Conservation (phyloP, 37 sponge, comb jelly and placozoan species). For the Tethya wilhelma region DNA sequence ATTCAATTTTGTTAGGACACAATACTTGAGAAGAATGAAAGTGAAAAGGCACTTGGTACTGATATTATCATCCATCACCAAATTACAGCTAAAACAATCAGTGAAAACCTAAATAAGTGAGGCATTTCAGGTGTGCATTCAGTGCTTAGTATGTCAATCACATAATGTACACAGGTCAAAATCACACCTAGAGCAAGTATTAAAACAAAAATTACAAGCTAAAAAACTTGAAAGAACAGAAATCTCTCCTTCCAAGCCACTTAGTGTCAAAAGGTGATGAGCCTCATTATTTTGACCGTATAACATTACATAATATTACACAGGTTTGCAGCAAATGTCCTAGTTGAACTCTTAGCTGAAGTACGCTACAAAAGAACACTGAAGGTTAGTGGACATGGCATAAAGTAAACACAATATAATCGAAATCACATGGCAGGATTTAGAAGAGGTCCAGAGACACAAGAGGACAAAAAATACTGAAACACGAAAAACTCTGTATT, state of each 20-base stretch:
- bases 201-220: not conserved
- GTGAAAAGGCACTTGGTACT: not conserved
- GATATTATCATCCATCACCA: not conserved
- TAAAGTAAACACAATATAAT: not conserved
- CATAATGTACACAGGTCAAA: not conserved
- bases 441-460: not conserved
- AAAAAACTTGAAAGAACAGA: not conserved
- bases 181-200: not conserved
- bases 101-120: not conserved
- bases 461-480: not conserved
- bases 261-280: not conserved
- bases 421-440: not conserved
- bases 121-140: not conserved
- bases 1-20: too few species aligned
- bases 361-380: not conserved
- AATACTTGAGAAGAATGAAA: too few species aligned
- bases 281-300: not conserved
- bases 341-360: not conserved
- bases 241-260: too few species aligned
- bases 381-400: not conserved
- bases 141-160: not conserved
- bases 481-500: not conserved
- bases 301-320: too few species aligned
- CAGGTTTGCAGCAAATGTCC: not conserved
- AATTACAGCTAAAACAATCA: not conserved